These are phyloP conservation scores for Mus spretus DNA, from an alignment of 2,797 vertebrate species.

Conservation along the genomic window DNA sequence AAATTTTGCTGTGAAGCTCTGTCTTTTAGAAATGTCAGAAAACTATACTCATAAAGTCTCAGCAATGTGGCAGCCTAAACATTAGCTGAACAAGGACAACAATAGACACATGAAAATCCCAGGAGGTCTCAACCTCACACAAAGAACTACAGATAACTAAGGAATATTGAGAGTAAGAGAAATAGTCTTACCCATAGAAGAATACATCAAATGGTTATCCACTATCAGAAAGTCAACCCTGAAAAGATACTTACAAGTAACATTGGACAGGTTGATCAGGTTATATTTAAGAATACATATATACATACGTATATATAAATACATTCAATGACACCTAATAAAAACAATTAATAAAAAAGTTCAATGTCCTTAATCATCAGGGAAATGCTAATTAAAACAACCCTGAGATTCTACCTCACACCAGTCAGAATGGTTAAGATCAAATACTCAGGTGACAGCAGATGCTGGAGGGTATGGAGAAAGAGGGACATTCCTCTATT, in stretches of 20 bases:
- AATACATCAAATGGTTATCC: neutral
- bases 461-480: no score
- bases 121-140: neutral
- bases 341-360: neutral
- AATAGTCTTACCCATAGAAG: neutral
- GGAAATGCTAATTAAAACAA: no score
- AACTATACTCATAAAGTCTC: neutral
- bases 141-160: neutral
- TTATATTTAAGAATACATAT: neutral
- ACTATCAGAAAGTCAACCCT: neutral
- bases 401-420: no score
- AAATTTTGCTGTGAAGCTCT: neutral
- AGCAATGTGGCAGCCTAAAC: neutral
- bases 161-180: neutral
- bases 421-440: no score
- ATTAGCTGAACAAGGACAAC: neutral
- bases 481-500: no score
- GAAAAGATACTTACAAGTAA: neutral
- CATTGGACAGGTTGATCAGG: neutral
- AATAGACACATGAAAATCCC: neutral
- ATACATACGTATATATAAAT: neutral
- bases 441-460: no score
- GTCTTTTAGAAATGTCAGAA: neutral
- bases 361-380: no score
- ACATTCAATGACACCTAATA: neutral